A percentile compares a stretch with the other conserved stretches of the same genome.
Conservation (phyloP, 2,888 invertebrate genomes). For the Nipponacmea schrenckii region DNA sequence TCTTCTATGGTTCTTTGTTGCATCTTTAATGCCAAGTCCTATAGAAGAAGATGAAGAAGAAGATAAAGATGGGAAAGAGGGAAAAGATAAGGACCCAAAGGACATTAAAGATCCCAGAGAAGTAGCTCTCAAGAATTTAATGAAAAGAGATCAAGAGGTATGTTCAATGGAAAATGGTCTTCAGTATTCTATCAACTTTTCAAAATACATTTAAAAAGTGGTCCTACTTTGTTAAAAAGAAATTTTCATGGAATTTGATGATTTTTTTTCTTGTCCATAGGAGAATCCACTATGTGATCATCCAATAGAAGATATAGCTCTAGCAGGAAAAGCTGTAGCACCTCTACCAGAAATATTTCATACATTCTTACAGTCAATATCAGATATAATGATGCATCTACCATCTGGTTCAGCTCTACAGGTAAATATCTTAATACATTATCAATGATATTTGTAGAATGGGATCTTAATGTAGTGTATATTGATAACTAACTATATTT, state of each 20-base stretch:
- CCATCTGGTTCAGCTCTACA: constrained; percentile 85
- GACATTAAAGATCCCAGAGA: constrained; percentile 25
- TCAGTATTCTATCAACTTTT: too few species aligned
- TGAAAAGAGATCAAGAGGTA: constrained; percentile 44
- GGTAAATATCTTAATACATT: constrained; percentile 48
- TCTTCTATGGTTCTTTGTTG: constrained; percentile 95
- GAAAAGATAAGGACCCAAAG: constrained; percentile 69
- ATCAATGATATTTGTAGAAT: too few species aligned
- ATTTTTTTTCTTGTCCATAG: constrained; percentile 24
- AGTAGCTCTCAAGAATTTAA: constrained; percentile 17
- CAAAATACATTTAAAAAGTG: too few species aligned
- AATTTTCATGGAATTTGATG: too few species aligned
- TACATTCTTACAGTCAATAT: constrained; percentile 87
- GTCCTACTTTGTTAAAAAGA: too few species aligned
- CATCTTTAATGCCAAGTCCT: constrained; percentile 77
- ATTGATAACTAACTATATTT: too few species aligned
- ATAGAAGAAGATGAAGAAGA: constrained; percentile 73
- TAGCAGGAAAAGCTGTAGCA: constrained; percentile 72
- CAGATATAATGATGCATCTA: constrained; percentile 88
- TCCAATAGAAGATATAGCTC: constrained; percentile 81
- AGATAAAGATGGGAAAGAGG: constrained; percentile 69
- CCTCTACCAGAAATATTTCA: constrained; percentile 81
- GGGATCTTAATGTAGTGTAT: too few species aligned
- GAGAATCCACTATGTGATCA: constrained; percentile 76
- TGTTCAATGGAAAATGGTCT: not conserved